phyloP scores from a whole-genome alignment of 2,797 vertebrate species.

The Premnoplex brunnescens region DNA sequence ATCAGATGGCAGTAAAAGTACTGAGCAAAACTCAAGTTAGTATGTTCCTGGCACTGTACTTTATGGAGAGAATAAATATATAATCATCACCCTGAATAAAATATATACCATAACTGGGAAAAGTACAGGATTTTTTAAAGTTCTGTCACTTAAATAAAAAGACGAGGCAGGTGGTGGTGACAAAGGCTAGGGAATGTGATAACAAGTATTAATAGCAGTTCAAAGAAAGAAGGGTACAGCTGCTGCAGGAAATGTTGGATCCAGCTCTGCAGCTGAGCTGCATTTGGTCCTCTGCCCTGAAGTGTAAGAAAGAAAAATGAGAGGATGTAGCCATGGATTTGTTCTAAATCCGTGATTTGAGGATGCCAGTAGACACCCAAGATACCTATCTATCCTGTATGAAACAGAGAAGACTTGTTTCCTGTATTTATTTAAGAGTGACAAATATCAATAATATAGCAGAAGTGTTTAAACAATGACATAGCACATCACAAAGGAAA shows the following conservation, averaged over 20 bases:
- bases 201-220: slow-evolving; percentile 45
- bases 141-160: slow-evolving; percentile 22
- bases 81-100: slow-evolving; percentile 15
- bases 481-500: background rate
- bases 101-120: background rate
- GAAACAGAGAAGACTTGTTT: background rate
- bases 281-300: slow-evolving; percentile 56
- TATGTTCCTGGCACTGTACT: background rate
- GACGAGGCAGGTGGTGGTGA: background rate
- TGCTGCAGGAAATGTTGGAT: slow-evolving; percentile 50
- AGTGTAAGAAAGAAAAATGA: slow-evolving; percentile 57
- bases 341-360: slow-evolving; percentile 5
- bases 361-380: background rate
- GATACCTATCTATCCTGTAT: background rate
- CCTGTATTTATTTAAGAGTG: slow-evolving; percentile 3
- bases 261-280: slow-evolving; percentile 49
- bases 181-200: background rate
- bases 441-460: slow-evolving; percentile 23
- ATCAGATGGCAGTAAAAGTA: background rate
- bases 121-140: background rate
- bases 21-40: background rate
- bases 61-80: background rate
- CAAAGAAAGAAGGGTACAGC: slow-evolving; percentile 40
- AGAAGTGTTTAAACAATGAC: slow-evolving; percentile 43
- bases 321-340: background rate